Conservation (phyloP, 2,113 vertebrate species). For the Thermophis baileyi region DNA sequence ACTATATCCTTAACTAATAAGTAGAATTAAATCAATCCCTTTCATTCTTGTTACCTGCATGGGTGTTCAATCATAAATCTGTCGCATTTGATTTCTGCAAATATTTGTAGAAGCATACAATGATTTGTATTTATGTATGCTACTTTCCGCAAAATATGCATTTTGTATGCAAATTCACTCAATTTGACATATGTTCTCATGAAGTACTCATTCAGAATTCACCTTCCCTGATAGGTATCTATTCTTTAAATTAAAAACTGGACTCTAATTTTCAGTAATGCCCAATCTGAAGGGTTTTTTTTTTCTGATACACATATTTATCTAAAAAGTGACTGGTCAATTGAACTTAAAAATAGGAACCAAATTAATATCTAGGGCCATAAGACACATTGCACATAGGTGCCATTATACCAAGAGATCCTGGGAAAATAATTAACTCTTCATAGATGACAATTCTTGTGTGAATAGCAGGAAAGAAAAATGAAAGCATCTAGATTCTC, state of each 20-base stretch:
- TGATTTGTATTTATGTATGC: not conserved
- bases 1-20: not conserved
- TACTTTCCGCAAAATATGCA: not conserved
- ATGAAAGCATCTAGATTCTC: not conserved
- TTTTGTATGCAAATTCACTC: not conserved
- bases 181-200: not conserved
- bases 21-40: not conserved
- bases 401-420: slow-evolving; percentile 1
- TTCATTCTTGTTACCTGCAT: not conserved
- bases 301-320: not conserved
- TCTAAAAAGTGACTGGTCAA: not conserved
- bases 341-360: not conserved
- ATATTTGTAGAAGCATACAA: not conserved
- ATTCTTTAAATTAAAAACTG: not conserved
- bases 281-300: not conserved
- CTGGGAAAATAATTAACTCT: slow-evolving; percentile 40
- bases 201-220: not conserved
- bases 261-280: not conserved
- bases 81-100: not conserved
- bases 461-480: not conserved
- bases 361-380: not conserved
- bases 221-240: not conserved
- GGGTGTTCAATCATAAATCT: not conserved
- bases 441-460: slow-evolving; percentile 25
- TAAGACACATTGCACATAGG: not conserved